Evolutionary conservation across 64 coral and sea anemone species (phyloP).

Genomic region (Dendrophyllia cribrosa): DNA sequence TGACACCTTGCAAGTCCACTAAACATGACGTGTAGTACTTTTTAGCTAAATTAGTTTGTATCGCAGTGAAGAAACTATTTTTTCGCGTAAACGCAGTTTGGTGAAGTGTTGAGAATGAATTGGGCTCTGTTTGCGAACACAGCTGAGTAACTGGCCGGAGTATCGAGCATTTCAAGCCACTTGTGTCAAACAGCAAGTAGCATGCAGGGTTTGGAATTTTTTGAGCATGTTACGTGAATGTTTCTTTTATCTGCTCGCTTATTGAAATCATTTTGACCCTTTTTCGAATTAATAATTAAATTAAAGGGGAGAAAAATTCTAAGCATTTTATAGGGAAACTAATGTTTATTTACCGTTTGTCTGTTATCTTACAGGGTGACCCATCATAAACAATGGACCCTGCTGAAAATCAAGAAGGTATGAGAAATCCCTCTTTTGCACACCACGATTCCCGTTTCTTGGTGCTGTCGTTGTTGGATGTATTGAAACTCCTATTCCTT

Average conservation of each 20-base stretch:
- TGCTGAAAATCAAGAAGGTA: constrained; percentile 40
- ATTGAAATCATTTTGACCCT: not conserved
- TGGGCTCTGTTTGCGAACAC: not conserved
- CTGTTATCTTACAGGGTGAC: constrained; percentile 35
- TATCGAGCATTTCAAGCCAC: not conserved
- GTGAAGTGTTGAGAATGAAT: not conserved
- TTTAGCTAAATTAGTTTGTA: not conserved
- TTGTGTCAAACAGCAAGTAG: not conserved
- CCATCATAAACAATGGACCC: constrained; percentile 11
- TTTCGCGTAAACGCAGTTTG: not conserved
- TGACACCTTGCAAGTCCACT: constrained; percentile 6
- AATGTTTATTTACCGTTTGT: not conserved
- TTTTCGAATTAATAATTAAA: not conserved
- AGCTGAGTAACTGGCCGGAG: not conserved
- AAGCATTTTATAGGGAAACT: not conserved
- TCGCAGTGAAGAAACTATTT: not conserved
- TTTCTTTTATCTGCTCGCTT: constrained; percentile 13
- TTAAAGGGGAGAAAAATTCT: not conserved
- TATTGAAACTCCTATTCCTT: too few relatives aligned
- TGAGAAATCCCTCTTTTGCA: not conserved
- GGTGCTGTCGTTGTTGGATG: not conserved
- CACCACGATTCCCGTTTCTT: not conserved
- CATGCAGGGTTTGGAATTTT: constrained; percentile 43
- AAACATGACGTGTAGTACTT: not conserved
- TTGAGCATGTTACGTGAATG: not conserved